These are phyloP conservation scores for Tetranychus piercei DNA, from an alignment of 2,888 invertebrate genomes.

Conservation along the genomic window DNA sequence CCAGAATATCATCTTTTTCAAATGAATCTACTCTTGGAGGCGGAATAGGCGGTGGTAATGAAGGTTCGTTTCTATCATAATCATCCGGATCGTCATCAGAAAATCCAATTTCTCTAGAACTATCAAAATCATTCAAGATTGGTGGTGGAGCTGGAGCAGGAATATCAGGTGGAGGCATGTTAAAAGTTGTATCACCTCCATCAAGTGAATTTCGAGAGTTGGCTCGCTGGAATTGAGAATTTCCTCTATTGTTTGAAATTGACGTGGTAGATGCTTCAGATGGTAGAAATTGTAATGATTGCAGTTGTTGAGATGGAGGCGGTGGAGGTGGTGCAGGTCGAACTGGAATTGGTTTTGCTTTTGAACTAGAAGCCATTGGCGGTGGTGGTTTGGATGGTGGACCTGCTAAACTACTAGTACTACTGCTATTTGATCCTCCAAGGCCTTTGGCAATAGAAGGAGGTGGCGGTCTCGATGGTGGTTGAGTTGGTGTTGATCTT, in stretches of 20 bases:
- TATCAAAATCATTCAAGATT: background rate
- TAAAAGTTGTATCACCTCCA: background rate
- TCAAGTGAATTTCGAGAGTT: background rate
- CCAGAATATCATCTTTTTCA: slow-evolving; percentile 11
- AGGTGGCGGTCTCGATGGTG: slow-evolving; percentile 27
- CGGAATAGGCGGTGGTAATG: slow-evolving; percentile 22
- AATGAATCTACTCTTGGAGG: slow-evolving; percentile 22
- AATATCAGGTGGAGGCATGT: slow-evolving; percentile 8
- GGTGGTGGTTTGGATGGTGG: slow-evolving; percentile 26
- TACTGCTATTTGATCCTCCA: background rate
- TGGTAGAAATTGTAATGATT: no score
- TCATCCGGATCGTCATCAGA: slow-evolving; percentile 1
- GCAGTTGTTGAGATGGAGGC: slow-evolving; percentile 9
- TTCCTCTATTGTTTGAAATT: background rate
- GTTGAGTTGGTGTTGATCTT: slow-evolving; percentile 14
- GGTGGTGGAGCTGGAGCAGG: slow-evolving; percentile 5
- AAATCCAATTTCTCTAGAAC: background rate
- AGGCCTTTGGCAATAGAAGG: slow-evolving; percentile 8
- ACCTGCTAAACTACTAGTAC: slow-evolving; percentile 5
- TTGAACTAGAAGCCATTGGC: slow-evolving; percentile 20
- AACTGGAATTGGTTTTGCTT: slow-evolving; percentile 14
- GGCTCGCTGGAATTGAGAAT: background rate
- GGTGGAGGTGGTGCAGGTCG: slow-evolving; percentile 21
- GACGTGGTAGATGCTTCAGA: background rate
- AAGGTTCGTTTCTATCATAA: slow-evolving; percentile 3